Evolutionary conservation across 1,140 invertebrate species (phyloP), one percentile per base, ranked within the genome.

Genomic region (Drosophila setifemur): DNA sequence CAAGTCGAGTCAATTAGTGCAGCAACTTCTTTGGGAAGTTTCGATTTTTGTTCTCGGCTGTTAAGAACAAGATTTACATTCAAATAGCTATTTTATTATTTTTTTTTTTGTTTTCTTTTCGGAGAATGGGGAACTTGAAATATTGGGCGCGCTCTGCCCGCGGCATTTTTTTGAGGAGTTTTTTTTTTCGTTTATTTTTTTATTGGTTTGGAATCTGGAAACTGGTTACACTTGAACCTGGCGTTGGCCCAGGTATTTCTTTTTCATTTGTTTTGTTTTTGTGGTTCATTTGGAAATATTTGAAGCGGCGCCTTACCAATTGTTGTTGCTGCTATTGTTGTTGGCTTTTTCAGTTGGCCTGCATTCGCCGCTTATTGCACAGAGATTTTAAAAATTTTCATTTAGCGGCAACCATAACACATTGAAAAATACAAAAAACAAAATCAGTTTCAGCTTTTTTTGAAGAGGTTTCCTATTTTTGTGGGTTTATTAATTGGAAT

Each of bases 141-240:
- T 72, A 71, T 72, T 72, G 68, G 69, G 48, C 57, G 69, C 29
- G 29, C 53, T 40, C 44, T 33, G 63, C 45, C 64, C 37, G 63
- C 45, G 57, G 57, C 39, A 37, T 47, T 60, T 53, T 69, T 40
- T 37, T 9, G 21, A n/a, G n/a, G n/a, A n/a, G n/a, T n/a, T 29
- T 52, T 45, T 31, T 52, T 33, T 42, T 12, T 14, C 14, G 29
- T 50, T 52, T 25, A 47, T 49, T 21, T 58, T 43, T 50, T 58
- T 29, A 35, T 29, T 37, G 23, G 4, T 12, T 61, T 21, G 55
- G 49, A 70, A 63, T 50, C 57, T 69, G 75, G 73, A 70, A 85
- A 85, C 79, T 85, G 79, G 79, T 85, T 85, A 81, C 81, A 85
- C 79, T 85, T 85, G 81, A 85, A 85, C 81, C 79, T 85, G 79